Base-by-base conservation (phyloP, 2,888 invertebrate genomes). In the Deroplatys truncata region DNA sequence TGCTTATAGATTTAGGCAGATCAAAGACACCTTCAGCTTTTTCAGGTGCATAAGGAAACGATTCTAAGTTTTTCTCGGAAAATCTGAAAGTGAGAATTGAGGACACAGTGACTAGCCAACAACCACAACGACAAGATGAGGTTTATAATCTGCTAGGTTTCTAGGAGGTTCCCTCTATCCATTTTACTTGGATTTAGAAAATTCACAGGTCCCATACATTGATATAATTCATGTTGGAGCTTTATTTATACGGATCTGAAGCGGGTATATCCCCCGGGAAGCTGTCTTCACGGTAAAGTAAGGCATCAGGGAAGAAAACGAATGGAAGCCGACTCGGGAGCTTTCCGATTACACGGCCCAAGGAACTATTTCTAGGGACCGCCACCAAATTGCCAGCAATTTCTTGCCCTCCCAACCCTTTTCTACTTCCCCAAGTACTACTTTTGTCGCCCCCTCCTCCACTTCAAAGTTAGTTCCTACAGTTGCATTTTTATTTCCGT, bases 401-500 rank as follows among this genome's bases (percentile, higher is more conserved):
- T 87, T 87, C 87, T 87, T 72, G 56, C 56, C 56, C 56, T 72
- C 56, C 56, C 56, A 72, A 72, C 56, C 56, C 56, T 72, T 35
- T 72, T 72, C 56, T 72, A 72, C 56, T 72, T 72, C 56, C 20
- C 56, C 56, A 72, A 72, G 56, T 72, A 72, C 56, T 72, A 72
- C 56, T 72, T 72, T 72, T 72, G 56, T 72, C 56, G 56, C 56
- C 56, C 56, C 56, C 56, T 72, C 56, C 56, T 72, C 56, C 56
- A 72, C 56, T 72, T 72, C 56, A 72, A 72, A 72, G 56, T 72
- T 72, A 72, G 56, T 72, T 72, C 56, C 56, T 72, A 72, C 56
- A 83, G 87, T 83, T 87, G 87, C 82, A 83, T 87, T 87, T 87
- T 87, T 82, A 82, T 87, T 87, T 43, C 87, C 87, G 87, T 87